These are phyloP conservation scores for Aurelia aurita complex sp. Pacific DNA, from an alignment of 30 jellyfish, hydroid and myxozoan genomes.

Conservation along the genomic window DNA sequence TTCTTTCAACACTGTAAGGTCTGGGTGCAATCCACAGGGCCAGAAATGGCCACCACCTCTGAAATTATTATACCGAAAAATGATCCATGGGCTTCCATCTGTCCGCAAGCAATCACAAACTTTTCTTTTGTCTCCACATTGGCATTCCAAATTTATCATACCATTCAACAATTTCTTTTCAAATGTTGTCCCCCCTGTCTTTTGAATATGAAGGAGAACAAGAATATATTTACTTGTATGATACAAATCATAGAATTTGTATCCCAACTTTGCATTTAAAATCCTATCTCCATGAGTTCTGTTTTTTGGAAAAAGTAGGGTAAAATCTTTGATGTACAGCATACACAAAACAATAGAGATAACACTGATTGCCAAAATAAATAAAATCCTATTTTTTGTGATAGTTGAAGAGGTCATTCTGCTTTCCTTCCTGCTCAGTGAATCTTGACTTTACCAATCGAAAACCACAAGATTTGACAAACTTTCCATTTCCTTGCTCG, in stretches of 20 bases:
- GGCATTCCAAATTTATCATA: slow-evolving; percentile 56
- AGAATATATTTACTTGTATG: slow-evolving; percentile 1
- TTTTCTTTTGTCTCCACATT: slow-evolving; percentile 21
- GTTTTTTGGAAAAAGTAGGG: no score
- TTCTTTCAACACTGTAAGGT: slow-evolving; percentile 38
- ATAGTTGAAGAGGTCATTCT: no score
- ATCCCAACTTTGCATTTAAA: no score
- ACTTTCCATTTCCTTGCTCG: no score
- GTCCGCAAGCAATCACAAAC: slow-evolving; percentile 72
- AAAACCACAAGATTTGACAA: no score
- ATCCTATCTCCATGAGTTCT: no score
- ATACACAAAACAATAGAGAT: no score
- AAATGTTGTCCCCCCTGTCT: slow-evolving; percentile 89
- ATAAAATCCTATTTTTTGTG: no score
- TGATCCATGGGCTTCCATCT: slow-evolving; percentile 76
- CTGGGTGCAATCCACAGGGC: slow-evolving; percentile 99
- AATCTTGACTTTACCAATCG: no score
- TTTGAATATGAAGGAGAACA: slow-evolving; percentile 87
- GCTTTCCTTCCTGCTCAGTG: no score
- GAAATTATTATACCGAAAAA: slow-evolving; percentile 72
- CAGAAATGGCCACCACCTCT: slow-evolving; percentile 25
- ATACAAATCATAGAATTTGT: background rate
- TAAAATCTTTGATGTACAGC: no score
- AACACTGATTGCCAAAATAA: no score
- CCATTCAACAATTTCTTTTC: slow-evolving; percentile 61